These are phyloP conservation scores for Pseudocheirus occidentalis DNA, from an alignment of 2,797 vertebrate genomes.

Conservation along the genomic window DNA sequence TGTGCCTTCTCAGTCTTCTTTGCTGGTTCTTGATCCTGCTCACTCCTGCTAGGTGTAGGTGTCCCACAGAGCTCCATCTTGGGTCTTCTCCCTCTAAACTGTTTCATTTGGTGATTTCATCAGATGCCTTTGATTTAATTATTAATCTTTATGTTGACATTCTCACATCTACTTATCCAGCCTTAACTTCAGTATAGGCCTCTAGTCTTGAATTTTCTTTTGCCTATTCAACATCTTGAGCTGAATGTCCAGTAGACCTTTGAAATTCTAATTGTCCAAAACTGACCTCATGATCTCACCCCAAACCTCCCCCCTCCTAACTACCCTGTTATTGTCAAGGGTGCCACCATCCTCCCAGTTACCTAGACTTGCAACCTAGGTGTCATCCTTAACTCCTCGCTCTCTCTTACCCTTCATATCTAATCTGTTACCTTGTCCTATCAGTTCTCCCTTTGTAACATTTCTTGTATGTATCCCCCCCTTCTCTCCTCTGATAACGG, in stretches of 20 bases:
- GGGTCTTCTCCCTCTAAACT: not conserved
- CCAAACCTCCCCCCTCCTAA: not conserved
- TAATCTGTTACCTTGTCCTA: not conserved
- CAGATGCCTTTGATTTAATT: not conserved
- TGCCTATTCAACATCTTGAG: not conserved
- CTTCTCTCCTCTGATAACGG: not conserved
- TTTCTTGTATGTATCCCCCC: not conserved
- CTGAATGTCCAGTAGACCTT: not conserved
- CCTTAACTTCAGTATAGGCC: not conserved
- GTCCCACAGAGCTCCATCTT: not conserved
- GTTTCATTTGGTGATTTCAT: not conserved
- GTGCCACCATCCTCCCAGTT: not conserved
- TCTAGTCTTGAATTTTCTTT: not conserved
- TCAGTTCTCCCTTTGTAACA: not conserved
- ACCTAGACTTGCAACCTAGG: not conserved
- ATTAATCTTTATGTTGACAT: not conserved
- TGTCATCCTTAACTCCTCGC: not conserved
- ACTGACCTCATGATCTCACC: not conserved
- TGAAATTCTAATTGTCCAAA: not conserved
- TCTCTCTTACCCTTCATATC: not conserved
- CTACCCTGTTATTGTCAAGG: not conserved
- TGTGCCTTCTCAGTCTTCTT: not conserved
- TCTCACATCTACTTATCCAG: not conserved
- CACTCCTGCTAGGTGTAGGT: not conserved
- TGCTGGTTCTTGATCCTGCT: not conserved